Evolutionary conservation across 2,888 invertebrate species (phyloP).

Genomic region (Clanis bilineata): DNA sequence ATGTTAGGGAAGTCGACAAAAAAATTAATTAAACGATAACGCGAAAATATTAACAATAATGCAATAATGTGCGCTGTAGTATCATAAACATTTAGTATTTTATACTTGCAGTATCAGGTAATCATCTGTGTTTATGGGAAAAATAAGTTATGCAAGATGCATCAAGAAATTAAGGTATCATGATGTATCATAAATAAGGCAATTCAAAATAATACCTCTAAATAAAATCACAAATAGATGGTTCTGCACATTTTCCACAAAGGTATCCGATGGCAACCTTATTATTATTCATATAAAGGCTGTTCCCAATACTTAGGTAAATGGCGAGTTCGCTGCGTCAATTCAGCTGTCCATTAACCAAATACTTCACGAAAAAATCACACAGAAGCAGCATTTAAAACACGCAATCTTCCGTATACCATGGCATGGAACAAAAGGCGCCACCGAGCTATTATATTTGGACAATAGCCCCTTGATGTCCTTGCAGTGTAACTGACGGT

Average conservation of each 20-base stretch:
- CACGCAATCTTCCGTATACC: slow-evolving; percentile 36
- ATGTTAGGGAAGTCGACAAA: neutral
- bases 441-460: slow-evolving; percentile 52
- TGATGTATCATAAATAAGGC: no score
- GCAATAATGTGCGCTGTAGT: no score
- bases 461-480: slow-evolving; percentile 55
- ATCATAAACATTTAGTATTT: no score
- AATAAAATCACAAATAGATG: no score
- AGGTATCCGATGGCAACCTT: no score
- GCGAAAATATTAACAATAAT: neutral
- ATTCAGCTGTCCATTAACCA: slow-evolving; percentile 7
- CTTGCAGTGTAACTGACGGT: slow-evolving; percentile 49
- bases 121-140: no score
- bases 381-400: slow-evolving; percentile 28
- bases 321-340: neutral
- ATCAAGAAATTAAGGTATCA: no score
- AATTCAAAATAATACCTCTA: no score
- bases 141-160: no score
- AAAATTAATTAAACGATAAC: neutral
- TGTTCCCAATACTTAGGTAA: neutral
- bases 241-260: no score
- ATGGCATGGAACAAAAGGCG: slow-evolving; percentile 44
- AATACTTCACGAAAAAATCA: slow-evolving; percentile 19
- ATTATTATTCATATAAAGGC: neutral
- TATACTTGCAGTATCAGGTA: no score